Base-by-base conservation (phyloP, 2,888 invertebrate species). In the Rhamnusium bicolor region DNA sequence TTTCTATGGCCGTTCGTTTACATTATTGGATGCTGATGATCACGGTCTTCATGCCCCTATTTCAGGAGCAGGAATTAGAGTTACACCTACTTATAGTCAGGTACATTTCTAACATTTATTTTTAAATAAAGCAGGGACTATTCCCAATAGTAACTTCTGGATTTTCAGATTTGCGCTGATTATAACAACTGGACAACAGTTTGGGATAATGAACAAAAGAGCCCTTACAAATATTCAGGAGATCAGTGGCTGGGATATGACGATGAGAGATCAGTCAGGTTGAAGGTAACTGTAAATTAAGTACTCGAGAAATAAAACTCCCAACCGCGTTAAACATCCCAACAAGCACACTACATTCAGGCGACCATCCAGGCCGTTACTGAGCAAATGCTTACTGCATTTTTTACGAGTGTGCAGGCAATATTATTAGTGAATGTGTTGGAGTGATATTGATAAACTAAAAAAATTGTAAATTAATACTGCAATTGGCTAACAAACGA, bases 1-100 rank as follows among this genome's bases (percentile, higher is more conserved):
- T 0, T 89, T 92, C 14, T 95, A 94, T 76, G 95, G 94, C 0
- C 90, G 92, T 60, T 89, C 92, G 0, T 95, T 92, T 79, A 91
- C 90, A 0, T 85, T 95, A n/a, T 82, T 86, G 0, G 83, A 90
- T 74, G 79, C 87, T 3, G 83, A 78, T 0, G 75, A 85, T 0
- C 88, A 90, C 24, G 87, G 86, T 0, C 85, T 93, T 0, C 91
- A 92, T 29, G 91, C 93, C 0, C 88, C 91, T 0, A 88, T 90
- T 0, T 87, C 81, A n/a, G 92, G 92, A 0, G 86, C 89, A 0
- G 93, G 93, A 0, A 79, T 0, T 7, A 51, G 16, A 16, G n/a
- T 29, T 32, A 65, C 65, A 6, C 65, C 65, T 7, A 32, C 19
- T 19, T 65, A 49, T 21, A 19, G 32, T 1, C 65, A 65, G 53